Conservation (phyloP, 2,888 invertebrate species). For the Dolichopus griseipennis region DNA sequence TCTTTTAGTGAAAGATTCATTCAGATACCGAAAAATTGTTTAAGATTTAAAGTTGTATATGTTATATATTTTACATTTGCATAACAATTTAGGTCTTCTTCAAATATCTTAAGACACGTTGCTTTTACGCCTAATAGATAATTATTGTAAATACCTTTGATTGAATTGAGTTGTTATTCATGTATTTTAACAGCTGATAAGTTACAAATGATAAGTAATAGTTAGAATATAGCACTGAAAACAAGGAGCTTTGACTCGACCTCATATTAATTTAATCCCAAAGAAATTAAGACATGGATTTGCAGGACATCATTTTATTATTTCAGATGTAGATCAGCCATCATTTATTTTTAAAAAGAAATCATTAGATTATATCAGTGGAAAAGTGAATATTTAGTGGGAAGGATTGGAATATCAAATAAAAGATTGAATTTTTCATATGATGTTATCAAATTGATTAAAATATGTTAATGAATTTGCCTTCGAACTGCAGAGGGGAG, state of each 20-base stretch:
- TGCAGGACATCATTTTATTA: constrained; percentile 63
- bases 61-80: too few relatives aligned
- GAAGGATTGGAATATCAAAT: constrained; percentile 69
- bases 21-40: too few relatives aligned
- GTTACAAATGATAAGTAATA: too few relatives aligned
- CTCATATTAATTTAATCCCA: constrained; percentile 58
- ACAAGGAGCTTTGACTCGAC: constrained; percentile 53
- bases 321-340: constrained; percentile 62
- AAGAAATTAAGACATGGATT: constrained; percentile 59
- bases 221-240: too few relatives aligned
- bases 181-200: too few relatives aligned
- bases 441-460: constrained; percentile 50
- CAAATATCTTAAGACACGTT: too few relatives aligned
- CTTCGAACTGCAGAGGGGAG: constrained; percentile 47
- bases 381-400: constrained; percentile 39
- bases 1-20: too few relatives aligned
- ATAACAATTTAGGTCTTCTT: too few relatives aligned
- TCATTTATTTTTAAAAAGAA: constrained; percentile 56
- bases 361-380: constrained; percentile 29
- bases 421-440: constrained; percentile 60
- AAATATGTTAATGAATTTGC: not conserved
- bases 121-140: too few relatives aligned
- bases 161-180: too few relatives aligned
- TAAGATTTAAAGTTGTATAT: too few relatives aligned
- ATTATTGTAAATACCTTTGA: too few relatives aligned